Percentiles rank a stretch among this genome's conserved stretches.
phyloP scores from a whole-genome alignment of 2,797 vertebrate species.

The Staurois parvus region DNA sequence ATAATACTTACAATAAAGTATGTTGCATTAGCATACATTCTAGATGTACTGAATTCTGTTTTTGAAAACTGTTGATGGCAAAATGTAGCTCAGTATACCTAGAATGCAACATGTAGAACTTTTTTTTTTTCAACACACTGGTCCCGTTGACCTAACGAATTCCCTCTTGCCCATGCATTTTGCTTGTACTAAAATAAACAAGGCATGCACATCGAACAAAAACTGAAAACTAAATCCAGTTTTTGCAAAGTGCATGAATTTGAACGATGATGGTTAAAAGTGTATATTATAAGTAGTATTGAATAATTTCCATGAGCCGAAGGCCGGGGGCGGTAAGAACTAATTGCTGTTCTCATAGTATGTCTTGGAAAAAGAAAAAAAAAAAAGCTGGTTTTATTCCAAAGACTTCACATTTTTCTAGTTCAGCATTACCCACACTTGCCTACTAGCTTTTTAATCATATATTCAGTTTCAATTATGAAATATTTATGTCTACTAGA shows the following conservation, averaged over 20 bases:
- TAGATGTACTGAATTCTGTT: too few species aligned
- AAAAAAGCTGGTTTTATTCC: not conserved
- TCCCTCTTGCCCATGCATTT: too few species aligned
- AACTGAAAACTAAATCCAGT: not conserved
- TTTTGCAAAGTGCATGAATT: not conserved
- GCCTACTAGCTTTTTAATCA: slow-evolving; percentile 67
- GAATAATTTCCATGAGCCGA: not conserved
- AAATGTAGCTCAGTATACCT: too few species aligned
- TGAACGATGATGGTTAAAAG: slow-evolving; percentile 1
- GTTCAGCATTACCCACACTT: slow-evolving; percentile 66
- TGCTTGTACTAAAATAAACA: too few species aligned
- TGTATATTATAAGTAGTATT: slow-evolving; percentile 23
- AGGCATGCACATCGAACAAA: not conserved
- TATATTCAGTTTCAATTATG: slow-evolving; percentile 70
- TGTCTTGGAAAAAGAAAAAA: not conserved
- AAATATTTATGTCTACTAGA: slow-evolving; percentile 72
- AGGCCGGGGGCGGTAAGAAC: slow-evolving; percentile 5
- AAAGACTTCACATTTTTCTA: slow-evolving; percentile 52
- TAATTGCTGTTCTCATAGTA: slow-evolving; percentile 41
- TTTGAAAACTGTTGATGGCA: too few species aligned
- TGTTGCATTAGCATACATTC: too few species aligned
- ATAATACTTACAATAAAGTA: too few species aligned
- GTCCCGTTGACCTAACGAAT: too few species aligned
- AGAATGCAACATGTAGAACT: too few species aligned
- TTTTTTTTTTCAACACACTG: too few species aligned